These are phyloP conservation scores for Uloborus diversus DNA, from an alignment of 1,140 invertebrate species.

Conservation along the genomic window DNA sequence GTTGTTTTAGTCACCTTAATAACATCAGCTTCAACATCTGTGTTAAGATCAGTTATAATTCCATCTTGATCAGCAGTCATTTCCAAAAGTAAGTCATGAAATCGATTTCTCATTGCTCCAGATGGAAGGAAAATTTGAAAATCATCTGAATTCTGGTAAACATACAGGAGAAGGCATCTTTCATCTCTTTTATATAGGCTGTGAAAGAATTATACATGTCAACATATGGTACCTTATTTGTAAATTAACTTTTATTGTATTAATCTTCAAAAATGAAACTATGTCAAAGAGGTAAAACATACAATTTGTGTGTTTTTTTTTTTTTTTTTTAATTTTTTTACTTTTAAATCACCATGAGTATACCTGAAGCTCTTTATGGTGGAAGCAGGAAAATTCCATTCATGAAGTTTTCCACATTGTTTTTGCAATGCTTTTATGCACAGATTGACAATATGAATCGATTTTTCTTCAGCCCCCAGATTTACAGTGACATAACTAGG, in stretches of 20 bases:
- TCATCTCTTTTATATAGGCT: slow-evolving; percentile 95
- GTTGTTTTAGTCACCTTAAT: slow-evolving; percentile 78
- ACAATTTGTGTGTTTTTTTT: background rate
- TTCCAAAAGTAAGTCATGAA: slow-evolving; percentile 75
- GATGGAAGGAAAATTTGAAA: slow-evolving; percentile 99
- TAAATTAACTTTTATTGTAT: too few relatives aligned
- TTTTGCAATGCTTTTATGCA: slow-evolving; percentile 80
- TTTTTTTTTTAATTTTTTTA: background rate
- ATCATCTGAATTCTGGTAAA: slow-evolving; percentile 97
- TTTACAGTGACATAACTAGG: slow-evolving; percentile 96
- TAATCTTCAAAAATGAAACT: too few relatives aligned
- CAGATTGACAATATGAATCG: slow-evolving; percentile 85
- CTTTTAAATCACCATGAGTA: too few relatives aligned
- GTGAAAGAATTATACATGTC: too few relatives aligned
- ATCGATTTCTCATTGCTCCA: slow-evolving; percentile 80
- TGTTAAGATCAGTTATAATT: slow-evolving; percentile 82
- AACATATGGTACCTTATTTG: too few relatives aligned
- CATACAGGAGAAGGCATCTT: slow-evolving; percentile 95
- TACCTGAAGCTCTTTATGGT: slow-evolving; percentile 91
- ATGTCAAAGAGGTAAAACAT: background rate
- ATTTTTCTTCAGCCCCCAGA: slow-evolving; percentile 90
- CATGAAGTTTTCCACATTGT: slow-evolving; percentile 70
- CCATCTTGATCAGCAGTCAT: slow-evolving; percentile 87
- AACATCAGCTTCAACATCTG: slow-evolving; percentile 75
- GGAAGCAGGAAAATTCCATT: slow-evolving; percentile 91